Evolutionary conservation across 2,888 invertebrate species (phyloP), one percentile per base, ranked within the genome.

Genomic region (Morpho achilles): DNA sequence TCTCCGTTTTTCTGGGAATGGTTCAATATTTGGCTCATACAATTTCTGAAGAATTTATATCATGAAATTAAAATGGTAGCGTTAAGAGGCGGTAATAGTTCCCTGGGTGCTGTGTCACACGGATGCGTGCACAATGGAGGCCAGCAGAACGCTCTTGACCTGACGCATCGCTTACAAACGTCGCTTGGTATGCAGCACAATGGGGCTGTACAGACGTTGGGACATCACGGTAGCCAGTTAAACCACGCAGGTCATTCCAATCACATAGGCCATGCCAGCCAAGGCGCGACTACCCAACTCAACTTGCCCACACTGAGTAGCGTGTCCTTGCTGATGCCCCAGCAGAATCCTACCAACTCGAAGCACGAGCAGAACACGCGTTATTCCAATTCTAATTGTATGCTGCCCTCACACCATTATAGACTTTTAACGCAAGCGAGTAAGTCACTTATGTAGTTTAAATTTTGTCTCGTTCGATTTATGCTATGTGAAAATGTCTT

Each of bases 11-110:
- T 88, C 75, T 87, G 85, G 88, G 87, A 88, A 84, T 88, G 86
- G 86, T 88, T 89, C 76, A 87, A 87, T 67, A 76, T 87, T 82
- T 87, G 88, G 86, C 80, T 88, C 45, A 75, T 76, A 70, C 80
- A 87, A 78, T 84, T 87, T 80, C 70, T 88, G 67, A 88, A 87
- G 78, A 81, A 82, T 79, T 79, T 86, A 69, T 88, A 84, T 83
- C 80, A 87, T 89, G 88, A 88, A 81, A 81, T 85, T 79, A 88
- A 87, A 79, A 89, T 89, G 89, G 85, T 88, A 68, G 84, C 82
- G 65, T 65, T 87, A 74, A 86, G 87, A 82, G 84, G 86, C 72
- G 79, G 78, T 66, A 82, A 79, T 67, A 79, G 71, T 77, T 77
- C 84, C 61, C 61, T 80, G 67, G 82, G 80, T 73, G 75, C 76